Evolutionary conservation across 2,797 vertebrate genomes (phyloP), one percentile per base, ranked within the genome.

Genomic region (Okamejei kenojei): DNA sequence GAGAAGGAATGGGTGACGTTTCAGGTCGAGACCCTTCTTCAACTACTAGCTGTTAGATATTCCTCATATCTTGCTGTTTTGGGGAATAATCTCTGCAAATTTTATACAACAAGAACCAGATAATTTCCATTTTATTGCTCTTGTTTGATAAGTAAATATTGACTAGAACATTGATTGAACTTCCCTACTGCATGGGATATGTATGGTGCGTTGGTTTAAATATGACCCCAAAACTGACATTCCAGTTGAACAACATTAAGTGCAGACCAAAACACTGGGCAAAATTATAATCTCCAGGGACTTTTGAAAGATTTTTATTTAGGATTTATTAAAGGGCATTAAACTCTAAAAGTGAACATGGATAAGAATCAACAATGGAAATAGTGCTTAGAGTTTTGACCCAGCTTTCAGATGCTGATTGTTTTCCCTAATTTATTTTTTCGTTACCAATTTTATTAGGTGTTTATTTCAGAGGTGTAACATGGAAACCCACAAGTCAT

Each of bases 11-110:
- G 45, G 45, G 45, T 54, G 45, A 54, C 0, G 45, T 54, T 6
- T 54, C 45, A 54, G 45, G 45, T 54, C 45, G 45, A 54, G 45
- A 54, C 45, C 45, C 45, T 54, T 54, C 45, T 54, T 54, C 45
- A 54, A 54, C 45, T 19, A 98, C 95, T 3, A 98, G 97, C 10
- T 98, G 97, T 0, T 96, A 95, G 38, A 97, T 93, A 74, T 97
- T 98, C 93, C 98, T 96, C 94, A 99, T 95, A 95, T 99, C 98
- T 98, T 98, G 99, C 80, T 98, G 97, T 95, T 97, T 97, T 94
- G 98, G 95, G 88, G 96, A 98, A 94, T 98, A 98, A 95, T 99
- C 98, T 99, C 98, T 0, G 98, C 97, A 86, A 86, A n/a, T 5
- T 17, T 15, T 63, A 6, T 2, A 23, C 21, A 63, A 86, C 23